Evolutionary conservation across 1,140 invertebrate genomes (phyloP), one percentile per base, ranked within the genome.

Genomic region (Octopus bimaculoides): DNA sequence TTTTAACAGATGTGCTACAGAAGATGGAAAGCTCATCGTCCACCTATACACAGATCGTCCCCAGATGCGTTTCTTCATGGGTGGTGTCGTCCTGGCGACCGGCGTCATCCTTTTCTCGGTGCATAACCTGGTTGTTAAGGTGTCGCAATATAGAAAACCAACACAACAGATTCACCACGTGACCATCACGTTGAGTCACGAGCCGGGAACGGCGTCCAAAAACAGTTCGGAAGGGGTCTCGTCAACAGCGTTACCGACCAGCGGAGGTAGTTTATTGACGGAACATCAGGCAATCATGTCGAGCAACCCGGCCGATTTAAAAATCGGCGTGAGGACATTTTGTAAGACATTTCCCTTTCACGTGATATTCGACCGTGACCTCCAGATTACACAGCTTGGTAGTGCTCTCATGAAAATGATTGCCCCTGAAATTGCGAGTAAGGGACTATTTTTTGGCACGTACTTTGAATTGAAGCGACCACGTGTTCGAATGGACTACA

Each of bases 311-410:
- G 78, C 81, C 74, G 84, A 87, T 14, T 84, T 83, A 9, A 86
- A 86, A 79, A 86, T 88, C 17, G 84, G 85, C 9, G 84, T 87
- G 5, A 52, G 75, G 20, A 97, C 96, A n/a, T 98, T 98, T 91
- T 97, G 96, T 88, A 93, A 94, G 80, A 94, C 97, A 7, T 98
- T 98, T 90, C 97, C 97, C 14, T 98, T 98, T 89, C 96, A 98
- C 89, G 91, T 98, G 80, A 95, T 98, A 92, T 98, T 98, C 87
- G 94, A 98, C 87, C 92, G 95, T 26, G 92, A 95, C 80, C 91
- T 98, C 87, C 93, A 92, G 84, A 95, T 98, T 84, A 93, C 95
- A 41, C 96, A 97, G 91, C 94, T 87, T 9, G 97, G 97, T 10
- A 76, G 79, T 56, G 85, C 84, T 20, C 80, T 88, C 53, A 78